Evolutionary conservation across 2,113 vertebrate species (phyloP).

Genomic region (Notarius quadriscutis): DNA sequence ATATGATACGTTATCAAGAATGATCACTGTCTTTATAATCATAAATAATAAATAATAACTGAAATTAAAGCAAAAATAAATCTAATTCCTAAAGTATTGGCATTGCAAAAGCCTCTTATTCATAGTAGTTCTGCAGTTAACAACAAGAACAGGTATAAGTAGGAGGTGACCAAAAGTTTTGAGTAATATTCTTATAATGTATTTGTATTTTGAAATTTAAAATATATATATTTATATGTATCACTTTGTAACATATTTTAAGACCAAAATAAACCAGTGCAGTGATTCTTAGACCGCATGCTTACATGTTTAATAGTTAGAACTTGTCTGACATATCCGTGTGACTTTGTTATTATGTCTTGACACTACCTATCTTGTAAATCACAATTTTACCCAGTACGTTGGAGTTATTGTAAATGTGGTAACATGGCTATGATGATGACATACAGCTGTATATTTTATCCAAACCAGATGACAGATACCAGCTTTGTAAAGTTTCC

Average conservation of each 20-base stretch:
- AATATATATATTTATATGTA: neutral
- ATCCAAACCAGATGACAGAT: neutral
- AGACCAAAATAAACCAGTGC: neutral
- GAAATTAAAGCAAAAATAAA: neutral
- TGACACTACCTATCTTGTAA: conserved; percentile 6
- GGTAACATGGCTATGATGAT: neutral
- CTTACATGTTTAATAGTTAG: neutral
- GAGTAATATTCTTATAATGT: neutral
- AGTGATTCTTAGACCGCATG: neutral
- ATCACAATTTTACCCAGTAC: neutral
- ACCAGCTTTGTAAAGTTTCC: neutral
- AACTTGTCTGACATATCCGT: neutral
- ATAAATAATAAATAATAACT: neutral
- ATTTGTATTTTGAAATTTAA: conserved; percentile 9
- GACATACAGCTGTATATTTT: neutral
- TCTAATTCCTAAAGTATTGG: neutral
- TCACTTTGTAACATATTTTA: neutral
- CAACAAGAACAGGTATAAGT: neutral
- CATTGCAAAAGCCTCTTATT: neutral
- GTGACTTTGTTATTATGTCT: neutral
- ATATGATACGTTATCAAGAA: neutral
- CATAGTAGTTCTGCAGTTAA: neutral
- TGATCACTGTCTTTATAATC: neutral
- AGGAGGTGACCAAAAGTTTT: neutral
- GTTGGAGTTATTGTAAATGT: neutral